Base-by-base conservation (phyloP, 2,888 invertebrate species). In the Phlogophora meticulosa region DNA sequence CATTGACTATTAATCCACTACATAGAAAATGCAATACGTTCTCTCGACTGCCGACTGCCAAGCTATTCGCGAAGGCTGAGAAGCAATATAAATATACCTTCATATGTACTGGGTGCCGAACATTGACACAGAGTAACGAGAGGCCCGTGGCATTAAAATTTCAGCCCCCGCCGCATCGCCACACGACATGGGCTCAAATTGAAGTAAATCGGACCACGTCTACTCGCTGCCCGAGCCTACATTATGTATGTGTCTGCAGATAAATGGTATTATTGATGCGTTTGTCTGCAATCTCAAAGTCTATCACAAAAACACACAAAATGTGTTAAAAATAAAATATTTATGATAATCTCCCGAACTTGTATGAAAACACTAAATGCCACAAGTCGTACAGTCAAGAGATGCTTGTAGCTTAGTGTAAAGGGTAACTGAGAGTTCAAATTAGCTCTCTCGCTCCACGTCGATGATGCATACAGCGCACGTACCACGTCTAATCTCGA, bases 71-170 rank as follows among this genome's bases (percentile, higher is more conserved):
- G 55, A 63, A 77, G 57, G 70, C 80, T 76, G 60, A 82, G 52
- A 72, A 62, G 68, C 74, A 69, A 71, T 82, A 81, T 81, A 81
- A 81, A 78, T 81, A 81, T 82, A 81, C 73, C 66, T 75, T 72
- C 73, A 69, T 73, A 82, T 76, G 82, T 81, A 78, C 80, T 70
- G 80, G 84, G 79, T 78, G 83, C 82, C 80, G 84, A 85, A 82
- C 85, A 85, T 86, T 84, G 88, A 87, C 87, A 86, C 82, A 85
- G 86, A 87, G 87, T 86, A 87, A 88, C 87, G 88, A 85, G 83
- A 82, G 85, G 79, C 81, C 81, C 61, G 78, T 62, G 74, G 78
- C 88, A 90, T 91, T 90, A 90, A 90, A 88, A 87, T 90, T 91
- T 91, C 91, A 91, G 81, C 58, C 57, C 60, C 76, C 78, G 78